A percentile compares a stretch with the other conserved stretches of the same genome.
Conservation (phyloP, 2,113 vertebrate species). For the Halichoeres trimaculatus region DNA sequence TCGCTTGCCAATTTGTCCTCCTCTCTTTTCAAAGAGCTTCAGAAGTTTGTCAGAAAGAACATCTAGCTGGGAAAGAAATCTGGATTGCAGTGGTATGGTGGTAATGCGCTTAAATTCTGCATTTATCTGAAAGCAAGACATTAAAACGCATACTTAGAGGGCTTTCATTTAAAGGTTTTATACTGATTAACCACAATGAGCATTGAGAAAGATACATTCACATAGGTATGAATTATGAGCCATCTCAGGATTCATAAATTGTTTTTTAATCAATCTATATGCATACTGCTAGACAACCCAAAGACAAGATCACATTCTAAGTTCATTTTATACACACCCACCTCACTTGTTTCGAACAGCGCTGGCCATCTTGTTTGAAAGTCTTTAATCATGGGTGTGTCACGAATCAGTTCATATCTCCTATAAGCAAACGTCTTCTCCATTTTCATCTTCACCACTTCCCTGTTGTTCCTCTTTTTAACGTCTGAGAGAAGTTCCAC, state of each 20-base stretch:
- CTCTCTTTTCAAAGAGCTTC: background rate
- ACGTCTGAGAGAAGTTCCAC: conserved; percentile 48
- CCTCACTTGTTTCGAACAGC: background rate
- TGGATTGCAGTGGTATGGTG: background rate
- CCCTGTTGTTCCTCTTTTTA: conserved; percentile 27
- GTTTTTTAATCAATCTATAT: too few relatives aligned
- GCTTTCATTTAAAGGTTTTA: too few relatives aligned
- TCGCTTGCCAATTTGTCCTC: background rate
- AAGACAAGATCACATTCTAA: too few relatives aligned
- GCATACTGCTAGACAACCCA: too few relatives aligned
- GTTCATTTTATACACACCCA: too few relatives aligned
- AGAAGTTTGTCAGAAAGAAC: background rate
- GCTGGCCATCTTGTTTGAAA: conserved; percentile 6
- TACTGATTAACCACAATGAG: too few relatives aligned
- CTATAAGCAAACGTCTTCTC: conserved; percentile 2
- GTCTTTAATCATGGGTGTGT: background rate
- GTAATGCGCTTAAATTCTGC: background rate
- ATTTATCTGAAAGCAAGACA: background rate
- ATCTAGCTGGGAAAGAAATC: background rate
- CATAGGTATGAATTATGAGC: too few relatives aligned
- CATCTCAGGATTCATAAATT: too few relatives aligned
- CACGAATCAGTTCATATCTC: too few relatives aligned
- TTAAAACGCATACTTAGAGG: background rate
- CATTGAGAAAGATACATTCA: too few relatives aligned
- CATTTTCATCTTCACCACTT: background rate